These are phyloP conservation scores for Heliangelus exortis DNA, from an alignment of 2,797 vertebrate species.

Conservation along the genomic window DNA sequence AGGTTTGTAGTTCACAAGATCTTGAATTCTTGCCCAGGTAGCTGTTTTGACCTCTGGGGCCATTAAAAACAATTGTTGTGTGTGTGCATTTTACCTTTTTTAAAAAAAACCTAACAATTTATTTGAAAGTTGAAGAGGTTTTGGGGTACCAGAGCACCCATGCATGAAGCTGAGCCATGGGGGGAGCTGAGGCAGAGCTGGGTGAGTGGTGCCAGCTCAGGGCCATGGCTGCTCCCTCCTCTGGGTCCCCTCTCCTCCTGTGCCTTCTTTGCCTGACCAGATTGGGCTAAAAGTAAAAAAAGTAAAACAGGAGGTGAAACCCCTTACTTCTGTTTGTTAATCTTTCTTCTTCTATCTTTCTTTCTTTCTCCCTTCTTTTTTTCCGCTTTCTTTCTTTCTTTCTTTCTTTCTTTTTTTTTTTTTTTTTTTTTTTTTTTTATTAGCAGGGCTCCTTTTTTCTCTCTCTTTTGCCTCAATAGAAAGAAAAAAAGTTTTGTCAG, in stretches of 20 bases:
- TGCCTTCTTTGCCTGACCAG: constrained; percentile 44
- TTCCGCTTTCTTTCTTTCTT: constrained; percentile 70
- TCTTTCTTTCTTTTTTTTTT: constrained; percentile 42
- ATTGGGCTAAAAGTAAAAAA: constrained; percentile 68
- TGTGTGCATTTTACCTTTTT: not conserved
- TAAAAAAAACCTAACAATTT: not conserved
- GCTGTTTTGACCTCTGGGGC: constrained; percentile 15
- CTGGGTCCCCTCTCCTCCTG: constrained; percentile 11
- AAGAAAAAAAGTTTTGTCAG: constrained; percentile 97
- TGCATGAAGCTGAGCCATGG: not conserved
- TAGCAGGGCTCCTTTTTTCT: constrained; percentile 82
- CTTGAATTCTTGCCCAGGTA: not conserved
- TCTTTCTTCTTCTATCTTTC: constrained; percentile 80
- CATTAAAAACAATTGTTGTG: not conserved
- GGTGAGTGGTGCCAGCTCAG: too few species aligned
- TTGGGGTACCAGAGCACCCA: not conserved
- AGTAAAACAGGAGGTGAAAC: constrained; percentile 82
- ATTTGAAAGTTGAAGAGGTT: not conserved
- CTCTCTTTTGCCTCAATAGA: constrained; percentile 89
- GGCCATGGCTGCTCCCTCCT: not conserved
- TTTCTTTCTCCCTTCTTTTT: constrained; percentile 69
- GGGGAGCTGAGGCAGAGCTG: not conserved
- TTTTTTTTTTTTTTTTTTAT: constrained; percentile 73
- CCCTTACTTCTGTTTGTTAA: constrained; percentile 89
- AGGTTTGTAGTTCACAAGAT: not conserved